Evolutionary conservation across 1,140 invertebrate genomes (phyloP).

Genomic region (Grapholita molesta): DNA sequence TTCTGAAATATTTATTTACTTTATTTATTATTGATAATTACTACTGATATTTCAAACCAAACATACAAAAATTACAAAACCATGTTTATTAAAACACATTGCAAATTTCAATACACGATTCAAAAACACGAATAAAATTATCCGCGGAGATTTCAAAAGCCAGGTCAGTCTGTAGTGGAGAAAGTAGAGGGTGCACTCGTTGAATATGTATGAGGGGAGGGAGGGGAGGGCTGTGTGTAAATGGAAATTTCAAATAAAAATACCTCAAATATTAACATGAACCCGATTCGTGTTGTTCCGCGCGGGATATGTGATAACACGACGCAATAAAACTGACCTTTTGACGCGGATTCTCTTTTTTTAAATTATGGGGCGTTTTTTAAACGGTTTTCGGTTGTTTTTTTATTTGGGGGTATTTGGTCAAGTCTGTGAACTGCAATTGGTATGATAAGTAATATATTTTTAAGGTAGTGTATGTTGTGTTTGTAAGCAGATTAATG

Average conservation of each 20-base stretch:
- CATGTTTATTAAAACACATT: background rate
- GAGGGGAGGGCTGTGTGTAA: constrained; percentile 61
- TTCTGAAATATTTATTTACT: too few species aligned
- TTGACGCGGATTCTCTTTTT: constrained; percentile 34
- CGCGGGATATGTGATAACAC: constrained; percentile 59
- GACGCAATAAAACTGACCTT: constrained; percentile 47
- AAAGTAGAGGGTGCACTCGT: constrained; percentile 72
- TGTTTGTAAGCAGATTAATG: too few species aligned
- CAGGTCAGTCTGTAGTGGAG: constrained; percentile 29
- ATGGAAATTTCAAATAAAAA: constrained; percentile 78
- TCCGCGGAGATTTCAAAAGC: background rate
- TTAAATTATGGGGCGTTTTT: background rate
- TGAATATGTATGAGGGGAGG: constrained; percentile 76
- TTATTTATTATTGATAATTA: too few species aligned
- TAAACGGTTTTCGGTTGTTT: background rate
- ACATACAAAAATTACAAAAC: background rate
- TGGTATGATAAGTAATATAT: too few species aligned
- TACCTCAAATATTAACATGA: constrained; percentile 76
- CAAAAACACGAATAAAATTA: background rate
- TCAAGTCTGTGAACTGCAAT: background rate
- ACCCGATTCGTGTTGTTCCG: constrained; percentile 68
- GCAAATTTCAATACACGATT: constrained; percentile 13
- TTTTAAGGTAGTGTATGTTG: too few species aligned
- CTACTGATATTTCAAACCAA: too few species aligned
- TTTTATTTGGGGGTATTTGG: background rate